Percentiles rank a stretch among this genome's conserved stretches.
These are phyloP conservation scores for Euura saliciscinereae DNA, from an alignment of 1,140 invertebrate genomes.

Conservation along the genomic window DNA sequence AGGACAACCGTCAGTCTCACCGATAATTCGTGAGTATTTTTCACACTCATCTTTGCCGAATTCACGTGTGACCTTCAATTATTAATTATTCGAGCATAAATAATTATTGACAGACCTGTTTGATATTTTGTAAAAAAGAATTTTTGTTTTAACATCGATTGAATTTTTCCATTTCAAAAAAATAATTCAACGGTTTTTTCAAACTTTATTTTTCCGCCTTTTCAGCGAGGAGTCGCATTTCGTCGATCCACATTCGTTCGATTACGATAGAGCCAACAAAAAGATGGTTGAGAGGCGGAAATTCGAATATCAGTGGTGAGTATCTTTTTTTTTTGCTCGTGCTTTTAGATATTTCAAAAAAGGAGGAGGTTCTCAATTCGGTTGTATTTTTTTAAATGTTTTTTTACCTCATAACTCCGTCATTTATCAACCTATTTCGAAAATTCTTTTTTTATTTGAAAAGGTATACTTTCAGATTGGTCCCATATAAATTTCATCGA, in stretches of 20 bases:
- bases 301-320: constrained; percentile 8
- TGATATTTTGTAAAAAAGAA: not conserved
- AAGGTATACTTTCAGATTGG: too few relatives aligned
- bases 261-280: constrained; percentile 29
- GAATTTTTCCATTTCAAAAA: not conserved
- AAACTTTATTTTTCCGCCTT: not conserved
- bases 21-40: not conserved
- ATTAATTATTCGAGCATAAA: not conserved
- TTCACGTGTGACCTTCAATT: not conserved
- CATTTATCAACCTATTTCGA: too few relatives aligned
- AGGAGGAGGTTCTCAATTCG: too few relatives aligned
- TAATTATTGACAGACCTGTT: too few relatives aligned
- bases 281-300: not conserved
- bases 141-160: not conserved
- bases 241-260: constrained; percentile 42
- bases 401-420: too few relatives aligned
- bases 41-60: not conserved
- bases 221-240: constrained; percentile 18
- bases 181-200: not conserved
- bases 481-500: too few relatives aligned
- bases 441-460: too few relatives aligned
- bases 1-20: not conserved
- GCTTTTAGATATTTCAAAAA: not conserved
- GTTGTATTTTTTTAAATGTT: too few relatives aligned
- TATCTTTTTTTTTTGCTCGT: not conserved